Percentiles rank a stretch among this genome's conserved stretches.
phyloP scores from a whole-genome alignment of 2,888 invertebrate genomes.

The Tolmerus cingulatus region DNA sequence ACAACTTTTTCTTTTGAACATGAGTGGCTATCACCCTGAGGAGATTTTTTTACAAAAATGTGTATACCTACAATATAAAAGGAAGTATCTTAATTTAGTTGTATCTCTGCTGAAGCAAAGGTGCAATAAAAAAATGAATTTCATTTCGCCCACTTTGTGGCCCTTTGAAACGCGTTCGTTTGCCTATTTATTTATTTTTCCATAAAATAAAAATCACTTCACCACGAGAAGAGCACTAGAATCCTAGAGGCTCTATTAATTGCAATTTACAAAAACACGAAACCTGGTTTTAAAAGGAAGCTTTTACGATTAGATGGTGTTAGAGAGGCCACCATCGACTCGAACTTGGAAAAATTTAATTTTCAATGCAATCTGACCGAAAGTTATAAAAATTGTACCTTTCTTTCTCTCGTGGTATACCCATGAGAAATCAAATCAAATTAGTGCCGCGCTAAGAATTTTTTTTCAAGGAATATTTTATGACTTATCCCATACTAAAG shows the following conservation, averaged over 20 bases:
- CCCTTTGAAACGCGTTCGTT: background rate
- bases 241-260: background rate
- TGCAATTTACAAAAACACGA: background rate
- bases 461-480: background rate
- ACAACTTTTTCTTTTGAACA: background rate
- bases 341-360: background rate
- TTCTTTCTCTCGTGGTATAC: background rate
- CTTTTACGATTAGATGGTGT: background rate
- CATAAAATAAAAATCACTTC: background rate
- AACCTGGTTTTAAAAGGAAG: background rate
- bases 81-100: background rate
- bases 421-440: background rate
- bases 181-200: background rate
- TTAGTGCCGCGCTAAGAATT: background rate
- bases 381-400: background rate
- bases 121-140: background rate
- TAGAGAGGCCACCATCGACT: background rate
- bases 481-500: background rate
- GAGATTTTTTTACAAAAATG: background rate
- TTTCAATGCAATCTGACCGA: background rate
- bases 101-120: background rate
- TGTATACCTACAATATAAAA: background rate
- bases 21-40: background rate
- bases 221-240: background rate
- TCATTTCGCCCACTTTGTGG: background rate